Conservation (phyloP, 2,797 vertebrate species). For the Acanthurus tractus region DNA sequence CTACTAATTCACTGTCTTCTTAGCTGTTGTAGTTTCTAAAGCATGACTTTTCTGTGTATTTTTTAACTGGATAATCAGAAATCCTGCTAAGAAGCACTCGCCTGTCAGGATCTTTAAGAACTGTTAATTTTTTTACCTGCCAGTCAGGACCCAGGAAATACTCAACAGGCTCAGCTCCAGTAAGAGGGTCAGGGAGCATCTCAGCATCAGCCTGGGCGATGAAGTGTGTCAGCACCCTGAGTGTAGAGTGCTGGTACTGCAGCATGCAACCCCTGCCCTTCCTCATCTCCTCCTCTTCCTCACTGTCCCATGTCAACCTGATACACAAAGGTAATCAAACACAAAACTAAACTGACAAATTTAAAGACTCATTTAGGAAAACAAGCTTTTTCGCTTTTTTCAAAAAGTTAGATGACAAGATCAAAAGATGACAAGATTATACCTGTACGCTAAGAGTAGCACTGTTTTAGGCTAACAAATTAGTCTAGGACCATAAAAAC, state of each 20-base stretch:
- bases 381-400: neutral
- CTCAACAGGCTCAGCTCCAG: slow-evolving; percentile 73
- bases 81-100: neutral
- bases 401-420: neutral
- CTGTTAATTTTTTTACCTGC: slow-evolving; percentile 80
- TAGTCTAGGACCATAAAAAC: neutral
- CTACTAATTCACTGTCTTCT: neutral
- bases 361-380: neutral
- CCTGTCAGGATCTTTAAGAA: neutral
- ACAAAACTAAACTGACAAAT: neutral
- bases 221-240: slow-evolving; percentile 89
- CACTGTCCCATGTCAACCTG: slow-evolving; percentile 91
- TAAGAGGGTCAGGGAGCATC: slow-evolving; percentile 56
- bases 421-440: neutral
- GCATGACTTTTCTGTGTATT: neutral
- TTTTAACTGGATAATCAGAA: neutral
- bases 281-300: slow-evolving; percentile 94
- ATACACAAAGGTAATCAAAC: slow-evolving; percentile 19
- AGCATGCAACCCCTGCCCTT: slow-evolving; percentile 91
- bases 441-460: neutral
- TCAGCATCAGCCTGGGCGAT: slow-evolving; percentile 66
- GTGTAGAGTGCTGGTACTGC: slow-evolving; percentile 92
- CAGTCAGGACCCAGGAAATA: slow-evolving; percentile 92
- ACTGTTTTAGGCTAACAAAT: neutral
- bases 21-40: neutral